These are phyloP conservation scores for Tenodera sinensis DNA, from an alignment of 2,888 invertebrate species.

Conservation along the genomic window DNA sequence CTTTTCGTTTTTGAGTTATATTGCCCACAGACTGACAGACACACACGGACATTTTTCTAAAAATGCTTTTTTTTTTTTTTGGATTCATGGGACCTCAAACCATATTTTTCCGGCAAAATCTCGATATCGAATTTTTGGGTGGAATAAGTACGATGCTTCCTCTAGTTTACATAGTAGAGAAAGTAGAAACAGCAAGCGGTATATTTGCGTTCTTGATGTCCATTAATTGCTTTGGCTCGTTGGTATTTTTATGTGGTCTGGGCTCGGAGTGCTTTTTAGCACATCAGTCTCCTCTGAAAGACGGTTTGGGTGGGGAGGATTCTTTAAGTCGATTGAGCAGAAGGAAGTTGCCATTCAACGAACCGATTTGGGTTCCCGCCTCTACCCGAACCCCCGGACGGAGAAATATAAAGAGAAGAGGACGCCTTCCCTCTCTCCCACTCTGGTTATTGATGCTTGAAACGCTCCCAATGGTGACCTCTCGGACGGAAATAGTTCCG, in stretches of 20 bases:
- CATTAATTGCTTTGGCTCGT: neutral
- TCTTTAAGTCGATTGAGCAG: neutral
- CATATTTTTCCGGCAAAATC: too few relatives aligned
- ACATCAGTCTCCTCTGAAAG: neutral
- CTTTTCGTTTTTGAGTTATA: too few relatives aligned
- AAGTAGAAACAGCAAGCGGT: too few relatives aligned
- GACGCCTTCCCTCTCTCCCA: neutral
- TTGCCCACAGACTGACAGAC: too few relatives aligned
- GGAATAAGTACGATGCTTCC: too few relatives aligned
- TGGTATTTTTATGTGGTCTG: neutral
- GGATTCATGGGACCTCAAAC: too few relatives aligned
- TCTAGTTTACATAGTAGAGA: too few relatives aligned
- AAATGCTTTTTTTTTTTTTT: too few relatives aligned
- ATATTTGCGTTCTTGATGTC: neutral
- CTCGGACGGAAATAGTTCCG: neutral
- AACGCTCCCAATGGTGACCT: neutral
- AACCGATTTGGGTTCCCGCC: neutral
- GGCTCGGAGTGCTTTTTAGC: neutral
- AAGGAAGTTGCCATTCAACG: neutral
- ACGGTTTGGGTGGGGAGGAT: neutral
- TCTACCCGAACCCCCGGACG: neutral
- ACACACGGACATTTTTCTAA: too few relatives aligned
- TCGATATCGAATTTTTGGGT: too few relatives aligned
- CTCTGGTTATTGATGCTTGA: neutral
- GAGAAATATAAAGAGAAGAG: neutral